phyloP scores from a whole-genome alignment of 2,888 invertebrate genomes.

The Phyllotreta striolata region DNA sequence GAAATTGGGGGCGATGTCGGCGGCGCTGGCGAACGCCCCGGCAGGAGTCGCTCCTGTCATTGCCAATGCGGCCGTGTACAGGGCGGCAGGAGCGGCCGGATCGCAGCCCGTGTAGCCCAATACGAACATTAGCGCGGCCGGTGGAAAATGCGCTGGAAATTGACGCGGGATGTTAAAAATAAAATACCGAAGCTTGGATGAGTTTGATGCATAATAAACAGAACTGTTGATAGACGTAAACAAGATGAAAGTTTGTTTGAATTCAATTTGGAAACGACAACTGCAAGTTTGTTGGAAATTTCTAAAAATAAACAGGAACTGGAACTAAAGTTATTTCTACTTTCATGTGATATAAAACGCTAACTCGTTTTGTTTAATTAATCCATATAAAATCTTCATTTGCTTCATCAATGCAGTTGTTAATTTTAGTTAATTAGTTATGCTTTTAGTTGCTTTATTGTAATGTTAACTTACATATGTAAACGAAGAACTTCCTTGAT shows the following conservation, averaged over 20 bases:
- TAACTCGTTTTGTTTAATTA: too few relatives aligned
- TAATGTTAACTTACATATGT: conserved; percentile 61
- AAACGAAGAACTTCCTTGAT: conserved; percentile 66
- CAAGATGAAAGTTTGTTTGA: background rate
- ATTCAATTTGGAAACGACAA: too few relatives aligned
- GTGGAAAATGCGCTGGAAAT: conserved; percentile 65
- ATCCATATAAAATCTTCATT: background rate
- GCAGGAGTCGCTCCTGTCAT: conserved; percentile 68
- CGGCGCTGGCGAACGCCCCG: conserved; percentile 67
- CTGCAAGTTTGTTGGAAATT: too few relatives aligned
- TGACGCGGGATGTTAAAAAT: too few relatives aligned
- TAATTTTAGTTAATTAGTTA: background rate
- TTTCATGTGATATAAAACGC: background rate
- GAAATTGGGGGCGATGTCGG: conserved; percentile 67
- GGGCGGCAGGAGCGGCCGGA: conserved; percentile 65
- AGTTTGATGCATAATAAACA: background rate
- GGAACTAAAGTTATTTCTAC: background rate
- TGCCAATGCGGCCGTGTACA: conserved; percentile 67
- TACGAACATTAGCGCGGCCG: conserved; percentile 67
- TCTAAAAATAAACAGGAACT: too few relatives aligned
- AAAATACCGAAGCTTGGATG: too few relatives aligned
- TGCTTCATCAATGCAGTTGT: conserved; percentile 10
- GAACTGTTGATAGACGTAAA: conserved; percentile 6
- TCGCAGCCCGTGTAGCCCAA: conserved; percentile 69
- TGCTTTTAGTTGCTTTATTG: too few relatives aligned